Percentiles rank a stretch among this genome's conserved stretches.
Conservation (phyloP, 2,113 vertebrate genomes). For the Epinephelus cyanopodus region DNA sequence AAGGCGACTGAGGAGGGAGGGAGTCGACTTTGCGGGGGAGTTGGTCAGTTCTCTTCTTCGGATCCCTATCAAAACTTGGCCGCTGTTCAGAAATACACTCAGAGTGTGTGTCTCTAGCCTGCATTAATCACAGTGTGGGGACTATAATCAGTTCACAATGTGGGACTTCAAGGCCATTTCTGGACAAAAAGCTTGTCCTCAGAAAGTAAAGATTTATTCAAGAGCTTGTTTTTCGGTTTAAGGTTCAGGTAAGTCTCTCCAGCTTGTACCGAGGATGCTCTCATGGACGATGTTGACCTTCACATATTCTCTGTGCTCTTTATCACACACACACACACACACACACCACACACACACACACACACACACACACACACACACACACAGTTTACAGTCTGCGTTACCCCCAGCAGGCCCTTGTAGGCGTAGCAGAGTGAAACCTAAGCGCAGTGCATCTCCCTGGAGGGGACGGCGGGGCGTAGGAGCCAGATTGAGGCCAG, state of each 20-base stretch:
- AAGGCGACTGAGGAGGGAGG: conserved; percentile 39
- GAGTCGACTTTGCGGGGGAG: conserved; percentile 64
- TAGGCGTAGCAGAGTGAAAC: conserved; percentile 62
- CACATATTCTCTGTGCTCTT: conserved; percentile 8
- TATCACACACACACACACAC: conserved; percentile 3
- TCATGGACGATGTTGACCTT: neutral
- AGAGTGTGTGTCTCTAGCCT: conserved; percentile 16
- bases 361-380: conserved; percentile 24
- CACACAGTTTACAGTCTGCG: neutral
- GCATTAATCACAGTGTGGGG: conserved; percentile 16
- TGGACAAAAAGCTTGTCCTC: neutral
- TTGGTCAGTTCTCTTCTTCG: conserved; percentile 51
- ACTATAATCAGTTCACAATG: neutral
- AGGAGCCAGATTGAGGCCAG: conserved; percentile 83
- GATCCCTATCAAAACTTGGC: conserved; percentile 65
- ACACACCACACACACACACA: conserved; percentile 9
- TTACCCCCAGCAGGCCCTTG: conserved; percentile 71
- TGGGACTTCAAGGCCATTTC: neutral
- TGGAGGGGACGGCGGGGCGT: conserved; percentile 44
- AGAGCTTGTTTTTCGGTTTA: neutral
- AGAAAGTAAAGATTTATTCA: neutral
- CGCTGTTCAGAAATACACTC: conserved; percentile 53
- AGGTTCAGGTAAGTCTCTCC: neutral
- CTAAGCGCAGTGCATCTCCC: conserved; percentile 66
- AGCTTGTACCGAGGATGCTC: conserved; percentile 8